Base-by-base conservation (phyloP, 1,140 invertebrate species). In the Aplysia californica region DNA sequence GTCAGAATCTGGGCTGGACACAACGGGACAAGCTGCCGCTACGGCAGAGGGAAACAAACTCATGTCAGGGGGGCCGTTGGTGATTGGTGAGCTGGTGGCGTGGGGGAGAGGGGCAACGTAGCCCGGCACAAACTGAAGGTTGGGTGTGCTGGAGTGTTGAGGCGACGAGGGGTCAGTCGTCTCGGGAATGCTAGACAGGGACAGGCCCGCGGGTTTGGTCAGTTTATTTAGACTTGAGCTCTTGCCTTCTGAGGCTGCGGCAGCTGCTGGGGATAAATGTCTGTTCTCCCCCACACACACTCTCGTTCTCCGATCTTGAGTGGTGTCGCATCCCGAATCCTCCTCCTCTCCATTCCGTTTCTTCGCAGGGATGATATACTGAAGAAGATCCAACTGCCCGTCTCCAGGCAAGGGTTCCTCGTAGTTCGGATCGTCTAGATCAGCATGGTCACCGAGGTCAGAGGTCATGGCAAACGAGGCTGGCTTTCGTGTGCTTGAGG, bases 401-500 rank as follows among this genome's bases (percentile, higher is more conserved):
- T 76, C 76, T 31, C 67, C 56, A 15, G 69, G 36, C 20, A 33
- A 29, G 3, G n/a, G 50, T 18, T 36, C 1, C 6, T 64, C 23
- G 5, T 23, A 23, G 6, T 80, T 79, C 20, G 35, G 61, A 3
- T 81, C 81, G 41, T 75, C 74, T 38, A 29, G 41, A 4, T 33
- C 50, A 33, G 75, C 72, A 67, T 69, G 74, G 26, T 75, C 67
- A 21, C 73, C 75, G 20, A 76, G 59, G 29, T 82, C 76, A 23
- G 76, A 75, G n/a, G 31, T 44, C 41, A 85, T 83, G 23, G 66
- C 55, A 44, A 84, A 84, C 15, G 83, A 80, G 6, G 82, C 76
- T 3, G 71, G 70, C 23, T 82, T 82, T 69, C 85, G 85, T 29
- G 81, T 66, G 26, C 81, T 76, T 6, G 83, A 85, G 61, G 84